Evolutionary conservation across 2,888 invertebrate genomes (phyloP).

Genomic region (Melieria picta): DNA sequence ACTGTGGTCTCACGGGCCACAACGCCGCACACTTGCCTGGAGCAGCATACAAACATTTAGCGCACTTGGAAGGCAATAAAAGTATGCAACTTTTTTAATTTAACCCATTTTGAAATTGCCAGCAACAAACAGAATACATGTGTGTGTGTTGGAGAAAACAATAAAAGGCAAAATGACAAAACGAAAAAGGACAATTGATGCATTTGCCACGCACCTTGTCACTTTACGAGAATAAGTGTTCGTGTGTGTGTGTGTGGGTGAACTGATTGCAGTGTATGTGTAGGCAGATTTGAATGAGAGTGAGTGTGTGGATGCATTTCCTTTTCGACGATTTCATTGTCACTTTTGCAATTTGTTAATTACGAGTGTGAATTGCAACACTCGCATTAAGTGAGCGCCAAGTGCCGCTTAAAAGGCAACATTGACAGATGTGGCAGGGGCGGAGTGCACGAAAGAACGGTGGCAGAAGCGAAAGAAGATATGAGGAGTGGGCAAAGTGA

Average conservation of each 20-base stretch:
- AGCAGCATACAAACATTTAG: too few relatives aligned
- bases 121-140: conserved; percentile 19
- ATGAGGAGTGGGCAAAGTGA: too few relatives aligned
- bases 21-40: too few relatives aligned
- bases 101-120: conserved; percentile 6
- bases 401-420: not conserved
- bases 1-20: too few relatives aligned
- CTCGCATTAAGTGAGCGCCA: not conserved
- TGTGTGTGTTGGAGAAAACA: too few relatives aligned
- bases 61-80: conserved; percentile 8
- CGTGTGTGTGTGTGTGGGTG: not conserved
- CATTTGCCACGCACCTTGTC: conserved; percentile 34
- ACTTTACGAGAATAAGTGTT: not conserved
- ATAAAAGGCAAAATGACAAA: too few relatives aligned
- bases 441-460: not conserved
- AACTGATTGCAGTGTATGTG: not conserved
- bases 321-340: conserved; percentile 45
- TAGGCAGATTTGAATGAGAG: not conserved
- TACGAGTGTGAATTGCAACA: conserved; percentile 40
- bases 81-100: conserved; percentile 1
- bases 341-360: conserved; percentile 50
- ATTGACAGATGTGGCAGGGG: not conserved
- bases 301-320: conserved; percentile 32
- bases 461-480: not conserved
- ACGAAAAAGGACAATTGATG: conserved; percentile 42